A percentile compares a stretch with the other conserved stretches of the same genome.
Evolutionary conservation across 2,888 invertebrate genomes (phyloP).

Genomic region (Tinea pellionella): DNA sequence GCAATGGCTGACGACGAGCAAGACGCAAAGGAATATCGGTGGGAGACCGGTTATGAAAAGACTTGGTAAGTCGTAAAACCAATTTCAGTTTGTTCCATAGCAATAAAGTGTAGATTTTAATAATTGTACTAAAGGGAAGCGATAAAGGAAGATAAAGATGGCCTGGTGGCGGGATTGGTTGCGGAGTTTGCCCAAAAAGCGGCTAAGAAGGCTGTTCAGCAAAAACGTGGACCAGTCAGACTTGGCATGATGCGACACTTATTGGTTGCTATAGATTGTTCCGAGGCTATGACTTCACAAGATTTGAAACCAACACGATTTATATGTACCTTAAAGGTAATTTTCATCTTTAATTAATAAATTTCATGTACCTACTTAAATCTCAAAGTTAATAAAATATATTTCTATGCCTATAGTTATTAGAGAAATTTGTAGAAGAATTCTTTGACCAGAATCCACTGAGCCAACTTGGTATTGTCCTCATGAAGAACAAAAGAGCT

Average conservation of each 20-base stretch:
- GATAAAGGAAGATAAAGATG: slow-evolving; percentile 95
- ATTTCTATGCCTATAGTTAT: slow-evolving; percentile 68
- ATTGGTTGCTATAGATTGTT: slow-evolving; percentile 91
- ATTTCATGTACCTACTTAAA: neutral
- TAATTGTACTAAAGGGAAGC: slow-evolving; percentile 79
- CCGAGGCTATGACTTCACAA: slow-evolving; percentile 93
- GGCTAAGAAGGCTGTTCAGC: slow-evolving; percentile 80
- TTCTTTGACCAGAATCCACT: slow-evolving; percentile 99
- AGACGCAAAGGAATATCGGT: slow-evolving; percentile 89
- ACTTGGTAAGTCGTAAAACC: slow-evolving; percentile 75
- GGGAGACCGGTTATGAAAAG: slow-evolving; percentile 96
- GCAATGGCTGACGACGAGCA: slow-evolving; percentile 84
- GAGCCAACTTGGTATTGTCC: slow-evolving; percentile 94
- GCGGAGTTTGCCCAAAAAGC: slow-evolving; percentile 93
- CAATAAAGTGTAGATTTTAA: too few relatives aligned
- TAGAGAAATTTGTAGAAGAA: slow-evolving; percentile 94
- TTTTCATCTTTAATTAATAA: neutral
- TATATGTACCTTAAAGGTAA: slow-evolving; percentile 86
- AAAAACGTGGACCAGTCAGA: slow-evolving; percentile 81
- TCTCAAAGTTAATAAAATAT: too few relatives aligned
- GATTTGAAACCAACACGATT: slow-evolving; percentile 95
- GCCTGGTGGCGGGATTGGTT: slow-evolving; percentile 89
- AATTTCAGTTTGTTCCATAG: too few relatives aligned
- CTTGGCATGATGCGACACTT: slow-evolving; percentile 99
- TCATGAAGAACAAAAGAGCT: slow-evolving; percentile 92